A percentile compares a stretch with the other conserved stretches of the same genome.
Evolutionary conservation across 2,888 invertebrate genomes (phyloP).

Genomic region (Periphyllus acericola): DNA sequence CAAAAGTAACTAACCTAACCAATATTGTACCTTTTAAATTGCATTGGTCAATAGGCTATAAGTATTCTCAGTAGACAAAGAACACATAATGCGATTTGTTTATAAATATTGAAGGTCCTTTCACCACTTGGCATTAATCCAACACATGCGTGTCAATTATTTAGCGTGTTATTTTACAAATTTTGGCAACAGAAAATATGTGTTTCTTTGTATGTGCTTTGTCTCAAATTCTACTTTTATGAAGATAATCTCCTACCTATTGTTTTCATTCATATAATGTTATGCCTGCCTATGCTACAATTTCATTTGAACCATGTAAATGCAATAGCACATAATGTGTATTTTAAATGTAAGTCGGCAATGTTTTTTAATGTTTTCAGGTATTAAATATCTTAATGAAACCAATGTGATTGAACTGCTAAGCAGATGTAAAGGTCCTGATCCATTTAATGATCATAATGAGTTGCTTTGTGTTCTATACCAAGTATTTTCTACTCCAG

Average conservation of each 20-base stretch:
- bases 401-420: slow-evolving; percentile 79
- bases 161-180: slow-evolving; percentile 57
- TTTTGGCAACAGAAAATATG: slow-evolving; percentile 51
- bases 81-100: slow-evolving; percentile 33
- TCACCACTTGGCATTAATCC: slow-evolving; percentile 51
- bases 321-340: slow-evolving; percentile 23
- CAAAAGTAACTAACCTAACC: not conserved
- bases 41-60: not conserved
- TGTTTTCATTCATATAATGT: slow-evolving; percentile 23
- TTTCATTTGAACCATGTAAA: slow-evolving; percentile 33
- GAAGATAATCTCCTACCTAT: slow-evolving; percentile 38
- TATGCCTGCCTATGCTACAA: not conserved
- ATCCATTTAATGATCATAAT: slow-evolving; percentile 74
- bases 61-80: slow-evolving; percentile 26
- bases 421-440: slow-evolving; percentile 74
- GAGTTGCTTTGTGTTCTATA: slow-evolving; percentile 80
- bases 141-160: slow-evolving; percentile 47
- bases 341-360: slow-evolving; percentile 64
- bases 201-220: slow-evolving; percentile 57
- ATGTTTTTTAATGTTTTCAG: slow-evolving; percentile 68
- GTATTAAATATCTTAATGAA: slow-evolving; percentile 74
- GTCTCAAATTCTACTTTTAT: slow-evolving; percentile 48
- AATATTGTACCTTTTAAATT: slow-evolving; percentile 8
- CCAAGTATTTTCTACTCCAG: slow-evolving; percentile 78
- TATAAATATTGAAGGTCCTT: slow-evolving; percentile 60